A percentile compares a stretch with the other conserved stretches of the same genome.
These are phyloP conservation scores for Tetramorium alpestre DNA, from an alignment of 1,140 invertebrate genomes.

Conservation along the genomic window DNA sequence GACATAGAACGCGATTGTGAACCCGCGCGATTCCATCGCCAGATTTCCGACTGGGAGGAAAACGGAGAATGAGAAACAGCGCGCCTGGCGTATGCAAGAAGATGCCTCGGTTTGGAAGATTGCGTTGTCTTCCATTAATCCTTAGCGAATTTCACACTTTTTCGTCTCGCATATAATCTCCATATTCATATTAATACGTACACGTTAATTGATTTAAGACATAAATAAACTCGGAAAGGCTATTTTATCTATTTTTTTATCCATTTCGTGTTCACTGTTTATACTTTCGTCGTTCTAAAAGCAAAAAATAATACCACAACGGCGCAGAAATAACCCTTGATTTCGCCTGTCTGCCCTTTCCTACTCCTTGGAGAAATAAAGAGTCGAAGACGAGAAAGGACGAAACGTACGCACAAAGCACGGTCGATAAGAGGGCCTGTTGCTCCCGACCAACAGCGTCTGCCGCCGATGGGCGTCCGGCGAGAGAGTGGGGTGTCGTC, in stretches of 20 bases:
- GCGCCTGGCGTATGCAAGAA: neutral
- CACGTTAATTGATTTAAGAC: neutral
- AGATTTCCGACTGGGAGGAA: neutral
- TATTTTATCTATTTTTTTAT: neutral
- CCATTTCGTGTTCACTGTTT: neutral
- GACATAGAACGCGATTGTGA: slow-evolving; percentile 26
- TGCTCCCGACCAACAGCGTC: slow-evolving; percentile 59
- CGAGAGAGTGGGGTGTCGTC: slow-evolving; percentile 4
- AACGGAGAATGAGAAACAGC: neutral
- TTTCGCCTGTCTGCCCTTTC: neutral
- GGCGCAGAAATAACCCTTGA: neutral
- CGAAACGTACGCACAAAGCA: slow-evolving; percentile 59
- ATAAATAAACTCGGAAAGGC: neutral
- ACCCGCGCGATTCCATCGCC: slow-evolving; percentile 16
- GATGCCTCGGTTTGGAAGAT: neutral
- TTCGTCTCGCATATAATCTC: neutral
- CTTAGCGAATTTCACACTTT: neutral
- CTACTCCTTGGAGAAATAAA: neutral
- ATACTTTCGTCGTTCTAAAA: neutral
- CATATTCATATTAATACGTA: neutral
- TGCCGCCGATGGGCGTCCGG: slow-evolving; percentile 22
- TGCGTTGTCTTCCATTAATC: neutral
- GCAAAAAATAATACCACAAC: neutral
- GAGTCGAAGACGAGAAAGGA: neutral
- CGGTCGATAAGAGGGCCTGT: slow-evolving; percentile 73